phyloP scores from a whole-genome alignment of 2,797 vertebrate genomes.

The Champsocephalus esox region DNA sequence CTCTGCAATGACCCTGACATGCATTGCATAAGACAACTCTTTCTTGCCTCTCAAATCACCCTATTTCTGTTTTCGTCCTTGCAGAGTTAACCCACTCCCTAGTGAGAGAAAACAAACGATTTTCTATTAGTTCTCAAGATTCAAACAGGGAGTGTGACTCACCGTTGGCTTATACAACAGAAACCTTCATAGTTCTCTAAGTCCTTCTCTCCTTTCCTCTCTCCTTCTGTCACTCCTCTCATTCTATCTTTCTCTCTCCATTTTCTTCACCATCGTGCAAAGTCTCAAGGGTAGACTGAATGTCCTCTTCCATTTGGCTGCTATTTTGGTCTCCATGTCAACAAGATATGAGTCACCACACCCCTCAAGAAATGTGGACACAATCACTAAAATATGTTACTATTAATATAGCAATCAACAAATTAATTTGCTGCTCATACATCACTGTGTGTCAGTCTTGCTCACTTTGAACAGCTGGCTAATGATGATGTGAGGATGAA shows the following conservation, averaged over 20 bases:
- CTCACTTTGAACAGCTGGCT: slow-evolving; percentile 50
- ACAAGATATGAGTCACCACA: slow-evolving; percentile 82
- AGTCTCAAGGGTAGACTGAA: slow-evolving; percentile 81
- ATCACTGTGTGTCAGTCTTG: slow-evolving; percentile 50
- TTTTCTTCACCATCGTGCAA: slow-evolving; percentile 74
- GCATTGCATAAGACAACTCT: slow-evolving; percentile 63
- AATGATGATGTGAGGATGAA: slow-evolving; percentile 53
- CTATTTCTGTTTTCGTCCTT: slow-evolving; percentile 74
- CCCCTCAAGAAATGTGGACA: slow-evolving; percentile 67
- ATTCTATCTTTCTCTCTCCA: slow-evolving; percentile 69
- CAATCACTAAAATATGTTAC: slow-evolving; percentile 72
- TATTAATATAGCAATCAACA: slow-evolving; percentile 70
- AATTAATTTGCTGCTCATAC: slow-evolving; percentile 38
- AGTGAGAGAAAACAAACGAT: slow-evolving; percentile 80
- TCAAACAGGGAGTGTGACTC: slow-evolving; percentile 82
- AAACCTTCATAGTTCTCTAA: slow-evolving; percentile 77
- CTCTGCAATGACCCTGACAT: slow-evolving; percentile 49
- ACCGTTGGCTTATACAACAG: slow-evolving; percentile 82
- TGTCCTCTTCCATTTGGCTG: slow-evolving; percentile 81
- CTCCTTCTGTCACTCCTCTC: slow-evolving; percentile 73
- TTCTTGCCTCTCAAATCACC: slow-evolving; percentile 68
- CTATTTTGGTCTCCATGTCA: slow-evolving; percentile 83
- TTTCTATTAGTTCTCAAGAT: slow-evolving; percentile 83
- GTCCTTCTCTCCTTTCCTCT: slow-evolving; percentile 62
- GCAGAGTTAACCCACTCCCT: slow-evolving; percentile 77